Evolutionary conservation across 2,888 invertebrate species (phyloP).

Genomic region (Helleia helle): DNA sequence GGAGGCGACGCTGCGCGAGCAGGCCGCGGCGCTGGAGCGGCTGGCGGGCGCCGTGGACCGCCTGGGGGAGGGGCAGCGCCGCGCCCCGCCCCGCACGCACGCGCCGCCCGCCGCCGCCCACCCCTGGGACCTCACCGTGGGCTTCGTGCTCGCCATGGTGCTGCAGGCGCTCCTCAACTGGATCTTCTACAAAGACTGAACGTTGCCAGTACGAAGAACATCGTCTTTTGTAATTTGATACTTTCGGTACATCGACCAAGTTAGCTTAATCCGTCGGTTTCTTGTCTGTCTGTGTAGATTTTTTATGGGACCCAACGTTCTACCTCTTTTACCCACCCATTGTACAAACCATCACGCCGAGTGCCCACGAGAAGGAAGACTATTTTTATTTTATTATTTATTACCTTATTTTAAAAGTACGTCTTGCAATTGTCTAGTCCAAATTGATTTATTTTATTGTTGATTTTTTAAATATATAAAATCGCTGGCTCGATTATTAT

Average conservation of each 20-base stretch:
- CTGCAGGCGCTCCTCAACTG: slow-evolving; percentile 53
- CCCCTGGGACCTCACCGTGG: slow-evolving; percentile 53
- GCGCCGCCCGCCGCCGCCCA: slow-evolving; percentile 33
- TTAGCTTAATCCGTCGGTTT: slow-evolving; percentile 20
- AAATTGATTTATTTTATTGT: not conserved
- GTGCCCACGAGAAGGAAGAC: not conserved
- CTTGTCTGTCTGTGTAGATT: slow-evolving; percentile 13
- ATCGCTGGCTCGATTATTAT: slow-evolving; percentile 1
- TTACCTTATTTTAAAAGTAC: too few relatives aligned
- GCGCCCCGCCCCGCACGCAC: slow-evolving; percentile 26
- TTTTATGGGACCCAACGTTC: not conserved
- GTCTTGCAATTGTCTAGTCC: not conserved
- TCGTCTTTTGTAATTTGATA: slow-evolving; percentile 12
- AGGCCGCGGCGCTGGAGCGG: slow-evolving; percentile 57
- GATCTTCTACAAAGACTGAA: slow-evolving; percentile 56
- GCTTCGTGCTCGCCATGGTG: slow-evolving; percentile 51
- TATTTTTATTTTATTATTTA: not conserved
- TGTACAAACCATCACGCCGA: not conserved
- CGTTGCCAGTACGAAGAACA: slow-evolving; percentile 15
- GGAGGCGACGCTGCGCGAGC: slow-evolving; percentile 64
- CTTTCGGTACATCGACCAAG: slow-evolving; percentile 29
- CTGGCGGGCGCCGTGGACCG: slow-evolving; percentile 40
- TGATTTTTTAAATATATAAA: not conserved
- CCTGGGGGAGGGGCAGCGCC: slow-evolving; percentile 33
- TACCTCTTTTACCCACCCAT: not conserved